Evolutionary conservation across 2,113 vertebrate genomes (phyloP).

Genomic region (Actinemys pallida): DNA sequence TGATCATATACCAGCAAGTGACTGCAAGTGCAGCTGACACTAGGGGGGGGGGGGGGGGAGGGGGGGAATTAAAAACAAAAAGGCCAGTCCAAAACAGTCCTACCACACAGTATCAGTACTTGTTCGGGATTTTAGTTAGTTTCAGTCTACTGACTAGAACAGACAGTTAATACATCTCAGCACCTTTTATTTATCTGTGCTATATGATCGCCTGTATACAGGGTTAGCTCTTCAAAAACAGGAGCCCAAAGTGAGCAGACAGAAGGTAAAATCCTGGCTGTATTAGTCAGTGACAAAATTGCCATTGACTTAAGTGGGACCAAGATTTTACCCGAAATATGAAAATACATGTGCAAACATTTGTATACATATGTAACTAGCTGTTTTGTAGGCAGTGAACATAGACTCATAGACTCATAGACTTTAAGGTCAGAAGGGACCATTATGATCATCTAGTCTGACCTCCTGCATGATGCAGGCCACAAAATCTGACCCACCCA

Average conservation of each 20-base stretch:
- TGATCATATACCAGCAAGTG: not conserved
- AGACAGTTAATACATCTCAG: not conserved
- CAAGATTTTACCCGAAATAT: not conserved
- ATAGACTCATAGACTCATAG: too few species aligned
- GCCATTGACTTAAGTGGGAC: not conserved
- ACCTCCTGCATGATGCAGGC: too few species aligned
- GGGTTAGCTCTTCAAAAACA: not conserved
- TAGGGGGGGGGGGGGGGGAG: too few species aligned
- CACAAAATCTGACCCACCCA: too few species aligned
- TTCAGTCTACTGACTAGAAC: not conserved
- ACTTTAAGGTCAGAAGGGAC: too few species aligned
- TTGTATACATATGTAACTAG: too few species aligned
- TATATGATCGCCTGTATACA: not conserved
- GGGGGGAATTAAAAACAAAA: not conserved
- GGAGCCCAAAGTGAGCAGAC: not conserved
- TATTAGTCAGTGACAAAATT: not conserved
- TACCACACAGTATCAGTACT: not conserved
- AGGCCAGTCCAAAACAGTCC: not conserved
- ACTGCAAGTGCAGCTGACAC: not conserved
- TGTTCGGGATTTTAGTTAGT: not conserved
- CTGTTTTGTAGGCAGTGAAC: not conserved
- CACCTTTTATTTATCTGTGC: not conserved
- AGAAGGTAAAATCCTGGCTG: not conserved
- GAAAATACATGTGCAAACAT: not conserved
- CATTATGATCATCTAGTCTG: too few species aligned